Evolutionary conservation across 1,140 invertebrate genomes (phyloP).

Genomic region (Lysiphlebus fabarum): DNA sequence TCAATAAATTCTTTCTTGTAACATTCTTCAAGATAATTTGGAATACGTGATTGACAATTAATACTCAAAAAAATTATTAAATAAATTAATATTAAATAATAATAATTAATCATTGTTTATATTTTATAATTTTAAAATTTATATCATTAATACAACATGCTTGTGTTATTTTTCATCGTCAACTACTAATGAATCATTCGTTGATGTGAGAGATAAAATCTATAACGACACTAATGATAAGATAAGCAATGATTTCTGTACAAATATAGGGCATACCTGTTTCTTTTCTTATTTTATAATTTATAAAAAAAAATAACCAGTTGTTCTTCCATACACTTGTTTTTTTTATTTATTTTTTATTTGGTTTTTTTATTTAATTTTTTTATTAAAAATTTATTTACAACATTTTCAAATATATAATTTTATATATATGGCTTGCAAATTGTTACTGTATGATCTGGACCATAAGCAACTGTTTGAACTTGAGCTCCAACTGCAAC

Average conservation of each 20-base stretch:
- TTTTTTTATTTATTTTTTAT: conserved; percentile 2
- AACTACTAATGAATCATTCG: conserved; percentile 20
- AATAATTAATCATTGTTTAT: not conserved
- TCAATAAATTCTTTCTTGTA: conserved; percentile 50
- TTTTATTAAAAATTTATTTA: not conserved
- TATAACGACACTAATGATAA: conserved; percentile 18
- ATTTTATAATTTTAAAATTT: not conserved
- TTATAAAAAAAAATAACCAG: not conserved
- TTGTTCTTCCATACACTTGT: not conserved
- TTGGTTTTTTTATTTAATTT: not conserved
- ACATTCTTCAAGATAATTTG: conserved; percentile 53
- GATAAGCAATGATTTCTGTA: conserved; percentile 19
- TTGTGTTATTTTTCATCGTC: not conserved
- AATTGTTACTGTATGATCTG: conserved; percentile 80
- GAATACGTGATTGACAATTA: conserved; percentile 39
- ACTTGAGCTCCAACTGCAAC: conserved; percentile 73
- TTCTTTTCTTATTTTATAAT: too few species aligned
- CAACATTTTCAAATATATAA: not conserved
- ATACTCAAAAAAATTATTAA: conserved; percentile 16
- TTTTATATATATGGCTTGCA: conserved; percentile 66
- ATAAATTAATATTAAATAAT: not conserved
- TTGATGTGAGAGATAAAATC: conserved; percentile 13
- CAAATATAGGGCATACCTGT: not conserved
- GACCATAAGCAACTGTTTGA: conserved; percentile 70
- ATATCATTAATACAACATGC: conserved; percentile 4